Conservation (phyloP, 2,113 vertebrate species). For the Typhlomys cinereus region DNA sequence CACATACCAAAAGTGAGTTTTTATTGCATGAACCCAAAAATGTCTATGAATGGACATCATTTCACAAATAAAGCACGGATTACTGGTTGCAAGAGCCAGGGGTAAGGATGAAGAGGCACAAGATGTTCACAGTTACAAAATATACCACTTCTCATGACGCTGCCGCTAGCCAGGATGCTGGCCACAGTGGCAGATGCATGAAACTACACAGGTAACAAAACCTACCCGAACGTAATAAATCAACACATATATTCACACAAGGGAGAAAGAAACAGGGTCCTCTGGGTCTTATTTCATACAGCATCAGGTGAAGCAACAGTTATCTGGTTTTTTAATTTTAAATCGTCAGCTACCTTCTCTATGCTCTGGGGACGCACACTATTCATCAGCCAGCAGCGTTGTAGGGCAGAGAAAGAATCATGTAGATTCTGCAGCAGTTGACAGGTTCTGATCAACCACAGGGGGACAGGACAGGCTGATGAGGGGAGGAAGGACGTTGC, state of each 20-base stretch:
- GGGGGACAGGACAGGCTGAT: constrained; percentile 64
- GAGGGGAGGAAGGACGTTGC: constrained; percentile 62
- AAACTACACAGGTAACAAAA: not conserved
- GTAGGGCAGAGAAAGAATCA: not conserved
- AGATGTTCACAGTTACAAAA: not conserved
- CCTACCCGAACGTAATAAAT: not conserved
- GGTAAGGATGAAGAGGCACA: not conserved
- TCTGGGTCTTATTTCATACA: not conserved
- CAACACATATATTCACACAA: not conserved
- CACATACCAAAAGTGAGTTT: not conserved
- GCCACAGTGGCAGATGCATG: not conserved
- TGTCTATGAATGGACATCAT: not conserved
- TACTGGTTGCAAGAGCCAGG: not conserved
- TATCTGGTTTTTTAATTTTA: not conserved
- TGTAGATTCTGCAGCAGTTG: not conserved
- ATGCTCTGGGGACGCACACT: rapidly evolving
- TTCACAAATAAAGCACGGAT: not conserved
- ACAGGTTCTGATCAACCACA: constrained; percentile 54
- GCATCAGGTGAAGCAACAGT: not conserved
- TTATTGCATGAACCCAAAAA: not conserved
- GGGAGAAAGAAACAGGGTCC: too few species aligned
- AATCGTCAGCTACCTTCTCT: not conserved
- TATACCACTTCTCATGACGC: too few species aligned
- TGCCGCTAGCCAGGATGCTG: too few species aligned
- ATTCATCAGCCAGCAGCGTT: not conserved